Conservation (phyloP, 2,888 invertebrate species). For the Salticus scenicus region DNA sequence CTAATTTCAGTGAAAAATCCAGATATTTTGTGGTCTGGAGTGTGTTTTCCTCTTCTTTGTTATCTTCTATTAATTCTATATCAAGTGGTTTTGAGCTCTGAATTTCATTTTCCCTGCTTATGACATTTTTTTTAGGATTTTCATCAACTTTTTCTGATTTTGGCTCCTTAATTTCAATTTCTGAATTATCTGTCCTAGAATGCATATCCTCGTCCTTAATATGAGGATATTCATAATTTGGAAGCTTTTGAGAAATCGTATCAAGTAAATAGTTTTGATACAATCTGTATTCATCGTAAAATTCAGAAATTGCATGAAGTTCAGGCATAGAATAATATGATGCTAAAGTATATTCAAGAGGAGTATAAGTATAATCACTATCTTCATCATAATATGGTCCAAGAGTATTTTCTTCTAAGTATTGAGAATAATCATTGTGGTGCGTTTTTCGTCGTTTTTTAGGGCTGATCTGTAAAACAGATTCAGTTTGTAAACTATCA, state of each 20-base stretch:
- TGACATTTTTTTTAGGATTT: neutral
- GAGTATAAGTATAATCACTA: neutral
- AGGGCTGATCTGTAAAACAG: neutral
- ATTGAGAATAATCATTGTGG: neutral
- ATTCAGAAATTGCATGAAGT: slow-evolving; percentile 45
- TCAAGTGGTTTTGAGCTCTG: too few species aligned
- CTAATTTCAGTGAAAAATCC: too few species aligned
- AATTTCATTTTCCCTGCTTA: neutral
- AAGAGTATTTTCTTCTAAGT: slow-evolving; percentile 2
- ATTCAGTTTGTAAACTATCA: too few species aligned
- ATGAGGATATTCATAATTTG: too few species aligned
- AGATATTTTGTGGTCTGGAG: too few species aligned
- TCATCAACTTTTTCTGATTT: neutral
- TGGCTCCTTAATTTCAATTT: too few species aligned
- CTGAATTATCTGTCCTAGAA: too few species aligned
- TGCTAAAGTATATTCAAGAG: slow-evolving; percentile 8
- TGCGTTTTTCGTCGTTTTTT: neutral
- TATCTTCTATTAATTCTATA: too few species aligned
- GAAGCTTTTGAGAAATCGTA: too few species aligned
- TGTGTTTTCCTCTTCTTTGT: too few species aligned
- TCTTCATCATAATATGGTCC: slow-evolving; percentile 44
- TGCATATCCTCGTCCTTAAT: too few species aligned
- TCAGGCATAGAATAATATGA: slow-evolving; percentile 72
- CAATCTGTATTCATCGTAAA: slow-evolving; percentile 3
- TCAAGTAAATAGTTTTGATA: neutral